These are phyloP conservation scores for Prinia subflava DNA, from an alignment of 2,113 vertebrate species.

Conservation along the genomic window DNA sequence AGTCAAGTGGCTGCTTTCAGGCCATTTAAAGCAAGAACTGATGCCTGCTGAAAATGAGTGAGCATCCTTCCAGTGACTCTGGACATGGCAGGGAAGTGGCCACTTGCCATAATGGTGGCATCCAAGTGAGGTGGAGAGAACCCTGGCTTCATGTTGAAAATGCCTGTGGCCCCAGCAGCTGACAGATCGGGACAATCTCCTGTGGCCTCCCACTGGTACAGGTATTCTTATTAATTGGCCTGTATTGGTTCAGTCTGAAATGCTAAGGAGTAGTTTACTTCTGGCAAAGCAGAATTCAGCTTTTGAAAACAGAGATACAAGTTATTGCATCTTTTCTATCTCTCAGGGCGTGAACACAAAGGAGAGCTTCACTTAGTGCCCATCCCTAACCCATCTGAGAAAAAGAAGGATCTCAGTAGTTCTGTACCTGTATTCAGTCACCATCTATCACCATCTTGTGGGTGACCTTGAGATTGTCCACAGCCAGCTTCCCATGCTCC, in stretches of 20 bases:
- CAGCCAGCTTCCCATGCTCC: fast-evolving
- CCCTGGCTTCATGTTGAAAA: background rate
- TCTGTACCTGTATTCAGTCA: background rate
- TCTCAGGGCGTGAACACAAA: background rate
- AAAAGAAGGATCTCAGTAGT: background rate
- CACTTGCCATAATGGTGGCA: no score
- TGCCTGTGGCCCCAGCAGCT: background rate
- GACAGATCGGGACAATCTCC: background rate
- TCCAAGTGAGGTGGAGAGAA: background rate
- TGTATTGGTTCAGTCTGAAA: background rate
- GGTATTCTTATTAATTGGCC: background rate
- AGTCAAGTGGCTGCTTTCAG: background rate
- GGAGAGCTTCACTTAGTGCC: background rate
- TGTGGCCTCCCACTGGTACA: background rate
- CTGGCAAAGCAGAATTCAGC: background rate
- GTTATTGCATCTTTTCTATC: background rate
- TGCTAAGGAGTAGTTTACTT: background rate
- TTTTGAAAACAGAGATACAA: background rate
- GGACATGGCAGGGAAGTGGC: background rate
- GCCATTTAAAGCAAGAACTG: background rate
- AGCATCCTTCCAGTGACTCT: background rate
- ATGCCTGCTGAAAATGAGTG: background rate
- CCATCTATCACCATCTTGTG: no score
- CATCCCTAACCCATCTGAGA: background rate
- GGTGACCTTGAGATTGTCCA: background rate